phyloP scores from a whole-genome alignment of 2,888 invertebrate species.

The Cataglyphis rosenhaueri region DNA sequence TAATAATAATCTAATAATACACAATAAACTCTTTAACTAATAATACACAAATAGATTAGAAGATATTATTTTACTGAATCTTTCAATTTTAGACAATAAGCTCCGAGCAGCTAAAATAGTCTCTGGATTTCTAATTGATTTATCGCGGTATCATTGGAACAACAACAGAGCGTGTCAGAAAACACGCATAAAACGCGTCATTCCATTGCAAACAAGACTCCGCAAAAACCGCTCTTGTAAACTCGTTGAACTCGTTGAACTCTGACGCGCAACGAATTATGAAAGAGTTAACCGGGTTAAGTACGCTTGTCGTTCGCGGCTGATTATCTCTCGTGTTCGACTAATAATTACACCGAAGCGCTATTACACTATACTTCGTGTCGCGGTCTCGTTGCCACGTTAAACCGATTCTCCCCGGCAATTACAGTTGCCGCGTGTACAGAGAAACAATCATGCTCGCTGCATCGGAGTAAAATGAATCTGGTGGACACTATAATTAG shows the following conservation, averaged over 20 bases:
- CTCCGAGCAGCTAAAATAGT: neutral
- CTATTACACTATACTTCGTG: slow-evolving; percentile 72
- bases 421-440: slow-evolving; percentile 69
- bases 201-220: neutral
- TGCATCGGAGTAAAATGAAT: slow-evolving; percentile 58
- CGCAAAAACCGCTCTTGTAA: slow-evolving; percentile 38
- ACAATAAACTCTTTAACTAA: neutral
- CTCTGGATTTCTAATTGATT: neutral
- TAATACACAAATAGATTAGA: neutral
- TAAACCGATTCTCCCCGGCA: slow-evolving; percentile 73
- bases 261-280: slow-evolving; percentile 37
- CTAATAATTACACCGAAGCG: slow-evolving; percentile 67
- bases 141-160: neutral
- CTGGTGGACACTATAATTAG: slow-evolving; percentile 39
- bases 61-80: neutral
- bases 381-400: slow-evolving; percentile 68
- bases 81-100: neutral
- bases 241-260: slow-evolving; percentile 45
- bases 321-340: slow-evolving; percentile 72
- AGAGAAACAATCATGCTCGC: slow-evolving; percentile 67
- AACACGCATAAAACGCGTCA: neutral
- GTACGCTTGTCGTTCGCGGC: slow-evolving; percentile 60
- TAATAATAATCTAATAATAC: neutral
- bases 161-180: neutral
- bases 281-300: slow-evolving; percentile 60